Evolutionary conservation across 1,140 invertebrate genomes (phyloP), one percentile per base, ranked within the genome.

Genomic region (Lepidurus couesii): DNA sequence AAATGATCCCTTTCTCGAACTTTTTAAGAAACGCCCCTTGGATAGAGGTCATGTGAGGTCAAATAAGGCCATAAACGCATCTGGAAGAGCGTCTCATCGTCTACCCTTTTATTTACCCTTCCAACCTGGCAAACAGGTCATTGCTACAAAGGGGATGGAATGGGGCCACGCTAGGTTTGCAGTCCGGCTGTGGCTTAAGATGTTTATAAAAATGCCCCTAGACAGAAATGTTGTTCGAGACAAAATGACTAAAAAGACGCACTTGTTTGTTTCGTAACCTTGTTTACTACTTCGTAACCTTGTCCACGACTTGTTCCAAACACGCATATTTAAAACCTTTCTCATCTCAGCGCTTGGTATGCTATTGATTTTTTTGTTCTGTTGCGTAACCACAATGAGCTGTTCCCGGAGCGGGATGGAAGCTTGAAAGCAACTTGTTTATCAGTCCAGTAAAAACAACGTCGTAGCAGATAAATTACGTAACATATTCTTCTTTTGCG

Each of bases 101-200:
- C 16, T 65, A 13, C 53, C 53, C 53, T 7, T 47, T 47, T 16
- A 11, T 65, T 65, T 65, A 4, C 53, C 53, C 53, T 65, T 65
- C 53, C 13, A 65, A 65, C 53, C 5, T 13, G 8, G 53, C 53
- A 65, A 65, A 65, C 53, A 65, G 53, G 53, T 65, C 53, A 65
- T 65, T 65, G 53, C 53, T 65, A 65, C 53, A 65, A n/a, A 65
- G 53, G 53, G 53, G 16, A 16, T n/a, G 53, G 53, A 65, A 65
- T 65, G 53, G 53, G 53, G 53, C 53, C 53, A 65, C 53, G 53
- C 53, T 4, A 13, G 1, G 53, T 65, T 65, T 65, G 53, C 53
- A 21, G 8, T 65, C 8, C 53, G 8, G 21, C 9, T 21, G 21
- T 65, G 53, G 16, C n/a, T 65, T 13, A 65, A 65, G 53, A 21